Evolutionary conservation across 2,113 vertebrate genomes (phyloP).

Genomic region (Clarias magur): DNA sequence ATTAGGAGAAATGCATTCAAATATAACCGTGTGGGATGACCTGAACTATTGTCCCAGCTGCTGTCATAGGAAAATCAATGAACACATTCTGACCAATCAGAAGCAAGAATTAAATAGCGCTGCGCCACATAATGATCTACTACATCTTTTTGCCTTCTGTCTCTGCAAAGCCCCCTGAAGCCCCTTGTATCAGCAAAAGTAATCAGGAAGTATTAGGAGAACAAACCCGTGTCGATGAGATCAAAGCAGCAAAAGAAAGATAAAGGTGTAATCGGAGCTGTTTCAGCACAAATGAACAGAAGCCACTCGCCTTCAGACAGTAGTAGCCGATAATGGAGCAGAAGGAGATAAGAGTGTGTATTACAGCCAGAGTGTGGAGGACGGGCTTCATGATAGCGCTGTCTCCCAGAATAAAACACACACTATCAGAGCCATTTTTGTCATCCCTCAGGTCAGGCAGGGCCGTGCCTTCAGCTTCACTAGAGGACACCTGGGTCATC

Average conservation of each 20-base stretch:
- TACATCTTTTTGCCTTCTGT: not conserved
- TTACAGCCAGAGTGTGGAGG: slow-evolving; percentile 79
- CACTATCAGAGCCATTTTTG: slow-evolving; percentile 51
- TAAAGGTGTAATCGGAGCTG: not conserved
- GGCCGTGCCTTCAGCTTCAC: slow-evolving; percentile 64
- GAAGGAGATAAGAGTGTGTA: slow-evolving; percentile 92
- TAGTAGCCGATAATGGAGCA: slow-evolving; percentile 97
- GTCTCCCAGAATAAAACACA: slow-evolving; percentile 87
- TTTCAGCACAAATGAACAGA: not conserved
- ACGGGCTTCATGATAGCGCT: slow-evolving; percentile 92
- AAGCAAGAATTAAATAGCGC: not conserved
- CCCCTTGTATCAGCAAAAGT: not conserved
- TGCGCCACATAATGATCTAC: not conserved
- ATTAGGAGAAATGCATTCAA: not conserved
- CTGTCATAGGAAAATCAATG: not conserved
- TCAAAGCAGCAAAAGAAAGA: not conserved
- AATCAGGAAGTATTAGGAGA: not conserved
- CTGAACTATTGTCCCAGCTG: not conserved
- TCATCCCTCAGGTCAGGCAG: slow-evolving; percentile 44
- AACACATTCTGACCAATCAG: not conserved
- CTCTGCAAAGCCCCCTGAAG: not conserved
- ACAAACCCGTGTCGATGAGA: not conserved
- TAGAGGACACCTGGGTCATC: slow-evolving; percentile 78
- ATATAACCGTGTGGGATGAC: not conserved
- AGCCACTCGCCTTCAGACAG: slow-evolving; percentile 83